These are phyloP conservation scores for Sebastiscus tertius DNA, from an alignment of 2,797 vertebrate genomes.

Conservation along the genomic window DNA sequence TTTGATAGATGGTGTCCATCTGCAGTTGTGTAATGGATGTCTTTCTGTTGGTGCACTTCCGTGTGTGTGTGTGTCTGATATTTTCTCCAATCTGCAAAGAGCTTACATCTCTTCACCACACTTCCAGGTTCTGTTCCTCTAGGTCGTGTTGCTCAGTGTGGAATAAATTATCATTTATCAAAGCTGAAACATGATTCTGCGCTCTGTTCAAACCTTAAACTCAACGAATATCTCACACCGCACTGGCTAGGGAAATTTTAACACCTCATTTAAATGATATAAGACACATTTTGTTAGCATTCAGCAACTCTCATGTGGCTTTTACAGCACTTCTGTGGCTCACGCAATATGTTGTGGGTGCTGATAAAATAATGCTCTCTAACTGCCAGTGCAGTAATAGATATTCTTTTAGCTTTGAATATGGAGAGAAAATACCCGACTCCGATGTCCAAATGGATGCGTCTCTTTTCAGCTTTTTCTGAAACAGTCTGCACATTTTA, in stretches of 20 bases:
- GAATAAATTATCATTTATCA: background rate
- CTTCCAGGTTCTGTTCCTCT: background rate
- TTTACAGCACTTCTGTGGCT: background rate
- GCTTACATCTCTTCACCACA: background rate
- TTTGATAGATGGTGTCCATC: constrained; percentile 41
- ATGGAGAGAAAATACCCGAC: background rate
- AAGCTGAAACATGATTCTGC: background rate
- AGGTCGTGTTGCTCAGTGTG: background rate
- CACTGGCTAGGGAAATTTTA: background rate
- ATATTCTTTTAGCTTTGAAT: constrained; percentile 1
- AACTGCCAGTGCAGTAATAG: background rate
- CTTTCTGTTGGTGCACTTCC: constrained; percentile 10
- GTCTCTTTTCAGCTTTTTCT: constrained; percentile 13
- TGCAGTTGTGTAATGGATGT: constrained; percentile 26
- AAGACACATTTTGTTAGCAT: constrained; percentile 7
- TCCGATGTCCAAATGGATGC: constrained; percentile 1
- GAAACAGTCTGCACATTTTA: background rate
- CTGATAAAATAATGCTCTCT: constrained; percentile 7
- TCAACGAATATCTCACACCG: background rate
- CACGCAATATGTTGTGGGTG: background rate
- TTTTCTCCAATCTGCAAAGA: constrained; percentile 4
- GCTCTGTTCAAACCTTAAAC: background rate
- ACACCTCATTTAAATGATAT: constrained; percentile 4
- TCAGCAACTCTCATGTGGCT: constrained; percentile 1
- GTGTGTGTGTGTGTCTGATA: background rate